Evolutionary conservation across 2,113 vertebrate species (phyloP).

Genomic region (Neomonachus schauinslandi): DNA sequence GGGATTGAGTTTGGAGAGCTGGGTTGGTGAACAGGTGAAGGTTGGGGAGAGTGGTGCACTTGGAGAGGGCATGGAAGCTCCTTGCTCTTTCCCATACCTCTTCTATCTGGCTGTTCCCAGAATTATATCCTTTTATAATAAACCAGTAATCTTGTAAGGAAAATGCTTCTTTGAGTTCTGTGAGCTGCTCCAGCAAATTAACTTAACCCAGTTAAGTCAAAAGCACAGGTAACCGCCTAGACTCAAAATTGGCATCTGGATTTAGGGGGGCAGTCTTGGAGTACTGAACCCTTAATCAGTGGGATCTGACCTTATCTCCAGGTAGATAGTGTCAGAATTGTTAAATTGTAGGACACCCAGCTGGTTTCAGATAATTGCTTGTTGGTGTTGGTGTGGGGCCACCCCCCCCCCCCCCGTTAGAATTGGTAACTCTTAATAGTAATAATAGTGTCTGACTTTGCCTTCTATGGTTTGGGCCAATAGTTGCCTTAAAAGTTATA

Average conservation of each 20-base stretch:
- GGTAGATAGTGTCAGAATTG: not conserved
- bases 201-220: not conserved
- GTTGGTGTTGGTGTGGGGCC: not conserved
- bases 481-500: slow-evolving; percentile 2
- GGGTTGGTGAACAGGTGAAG: not conserved
- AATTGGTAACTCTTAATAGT: not conserved
- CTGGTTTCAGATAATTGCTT: not conserved
- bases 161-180: not conserved
- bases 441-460: not conserved
- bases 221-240: not conserved
- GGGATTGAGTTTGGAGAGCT: not conserved
- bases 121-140: not conserved
- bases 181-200: not conserved
- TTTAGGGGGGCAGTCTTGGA: not conserved
- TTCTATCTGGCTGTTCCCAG: not conserved
- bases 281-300: not conserved
- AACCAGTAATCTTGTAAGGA: not conserved
- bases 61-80: not conserved
- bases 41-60: too few relatives aligned
- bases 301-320: not conserved
- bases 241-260: not conserved
- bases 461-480: not conserved
- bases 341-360: not conserved
- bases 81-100: not conserved
- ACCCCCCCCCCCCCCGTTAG: not conserved